phyloP scores from a whole-genome alignment of 2,888 invertebrate species.

The Lepidocyrtinus sp. region DNA sequence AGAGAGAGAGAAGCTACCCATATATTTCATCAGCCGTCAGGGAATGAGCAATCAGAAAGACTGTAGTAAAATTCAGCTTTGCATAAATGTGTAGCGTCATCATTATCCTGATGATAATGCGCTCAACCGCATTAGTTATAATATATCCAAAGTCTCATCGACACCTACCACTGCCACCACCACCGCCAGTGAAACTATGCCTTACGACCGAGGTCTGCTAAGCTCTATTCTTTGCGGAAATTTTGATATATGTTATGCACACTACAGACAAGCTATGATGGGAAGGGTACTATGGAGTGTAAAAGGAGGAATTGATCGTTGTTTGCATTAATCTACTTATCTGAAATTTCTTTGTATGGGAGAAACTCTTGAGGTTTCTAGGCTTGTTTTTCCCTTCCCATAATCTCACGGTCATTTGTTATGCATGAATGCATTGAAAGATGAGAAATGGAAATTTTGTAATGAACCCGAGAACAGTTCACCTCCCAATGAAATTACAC shows the following conservation, averaged over 20 bases:
- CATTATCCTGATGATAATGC: not conserved
- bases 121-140: not conserved
- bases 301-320: conserved; percentile 49
- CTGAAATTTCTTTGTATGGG: conserved; percentile 37
- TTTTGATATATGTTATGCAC: no score
- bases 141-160: not conserved
- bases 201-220: no score
- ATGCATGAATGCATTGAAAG: conserved; percentile 61
- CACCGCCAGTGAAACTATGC: no score
- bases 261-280: no score
- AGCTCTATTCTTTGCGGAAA: no score
- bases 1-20: not conserved
- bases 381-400: conserved; percentile 16
- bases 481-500: conserved; percentile 36
- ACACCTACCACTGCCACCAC: not conserved
- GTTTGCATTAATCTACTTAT: conserved; percentile 58
- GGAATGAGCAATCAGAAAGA: conserved; percentile 17
- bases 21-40: conserved; percentile 15
- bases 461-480: conserved; percentile 59
- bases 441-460: conserved; percentile 62
- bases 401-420: conserved; percentile 59
- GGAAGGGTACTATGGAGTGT: no score
- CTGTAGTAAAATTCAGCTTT: not conserved
- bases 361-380: conserved; percentile 32
- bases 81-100: no score